Conservation (phyloP, 2,113 vertebrate species). For the Daphoenositta chrysoptera region DNA sequence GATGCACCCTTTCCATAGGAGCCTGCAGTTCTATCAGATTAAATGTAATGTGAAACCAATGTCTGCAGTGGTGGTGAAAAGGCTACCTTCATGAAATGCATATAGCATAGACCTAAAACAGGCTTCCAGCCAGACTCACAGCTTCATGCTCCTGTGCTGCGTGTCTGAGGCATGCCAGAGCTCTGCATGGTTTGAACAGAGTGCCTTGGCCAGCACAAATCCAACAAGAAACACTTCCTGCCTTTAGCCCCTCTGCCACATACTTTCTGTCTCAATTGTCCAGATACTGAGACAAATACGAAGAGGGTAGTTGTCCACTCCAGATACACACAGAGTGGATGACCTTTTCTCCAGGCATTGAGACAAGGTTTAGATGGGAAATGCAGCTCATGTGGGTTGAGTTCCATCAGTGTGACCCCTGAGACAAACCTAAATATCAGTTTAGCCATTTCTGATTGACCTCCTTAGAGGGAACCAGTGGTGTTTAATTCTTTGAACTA, state of each 20-base stretch:
- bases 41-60: background rate
- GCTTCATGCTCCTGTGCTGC: background rate
- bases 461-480: background rate
- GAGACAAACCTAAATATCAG: background rate
- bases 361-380: background rate
- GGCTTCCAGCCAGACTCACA: background rate
- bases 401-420: background rate
- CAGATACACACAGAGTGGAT: background rate
- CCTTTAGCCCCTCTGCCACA: background rate
- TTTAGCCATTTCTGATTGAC: background rate
- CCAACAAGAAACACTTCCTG: background rate
- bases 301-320: background rate
- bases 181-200: background rate
- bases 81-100: background rate
- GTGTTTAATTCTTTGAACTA: background rate
- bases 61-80: background rate
- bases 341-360: background rate
- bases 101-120: background rate
- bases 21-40: background rate
- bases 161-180: background rate
- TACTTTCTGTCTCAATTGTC: background rate
- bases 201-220: background rate
- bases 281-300: background rate
- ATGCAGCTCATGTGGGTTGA: background rate
- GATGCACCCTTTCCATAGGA: background rate